These are phyloP conservation scores for Ashinkailepas kermadecensis DNA, from an alignment of 2,888 invertebrate genomes.

Conservation along the genomic window DNA sequence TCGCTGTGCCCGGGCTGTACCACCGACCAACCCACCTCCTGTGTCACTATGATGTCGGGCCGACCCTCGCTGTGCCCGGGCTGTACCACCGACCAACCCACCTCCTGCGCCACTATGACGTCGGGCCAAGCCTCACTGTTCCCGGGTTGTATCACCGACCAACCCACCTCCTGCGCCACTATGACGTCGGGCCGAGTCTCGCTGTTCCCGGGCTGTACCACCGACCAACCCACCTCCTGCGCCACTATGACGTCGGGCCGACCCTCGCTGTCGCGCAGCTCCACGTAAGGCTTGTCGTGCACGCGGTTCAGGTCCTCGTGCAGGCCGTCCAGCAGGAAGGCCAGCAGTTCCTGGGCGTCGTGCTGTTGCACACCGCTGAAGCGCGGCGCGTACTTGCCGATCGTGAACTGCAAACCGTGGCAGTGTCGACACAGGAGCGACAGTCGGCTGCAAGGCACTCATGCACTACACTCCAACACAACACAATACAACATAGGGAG, in stretches of 20 bases:
- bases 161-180: conserved; percentile 43
- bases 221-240: conserved; percentile 44
- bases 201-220: conserved; percentile 45
- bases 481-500: no score
- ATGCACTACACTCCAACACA: no score
- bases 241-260: conserved; percentile 61
- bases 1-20: no score
- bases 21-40: conserved; percentile 44
- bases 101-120: no score
- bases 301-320: conserved; percentile 88
- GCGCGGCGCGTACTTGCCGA: conserved; percentile 75
- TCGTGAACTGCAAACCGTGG: conserved; percentile 55
- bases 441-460: no score
- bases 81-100: no score
- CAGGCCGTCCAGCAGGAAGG: conserved; percentile 81
- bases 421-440: not conserved
- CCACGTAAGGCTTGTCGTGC: conserved; percentile 60
- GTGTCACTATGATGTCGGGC: conserved; percentile 58
- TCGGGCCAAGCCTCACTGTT: not conserved
- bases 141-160: not conserved
- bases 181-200: conserved; percentile 66
- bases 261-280: conserved; percentile 66
- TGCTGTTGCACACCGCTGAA: conserved; percentile 86
- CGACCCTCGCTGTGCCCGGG: conserved; percentile 68
- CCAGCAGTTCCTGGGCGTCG: conserved; percentile 86